Evolutionary conservation across 2,113 vertebrate genomes (phyloP), one percentile per base, ranked within the genome.

Genomic region (Caretta caretta): DNA sequence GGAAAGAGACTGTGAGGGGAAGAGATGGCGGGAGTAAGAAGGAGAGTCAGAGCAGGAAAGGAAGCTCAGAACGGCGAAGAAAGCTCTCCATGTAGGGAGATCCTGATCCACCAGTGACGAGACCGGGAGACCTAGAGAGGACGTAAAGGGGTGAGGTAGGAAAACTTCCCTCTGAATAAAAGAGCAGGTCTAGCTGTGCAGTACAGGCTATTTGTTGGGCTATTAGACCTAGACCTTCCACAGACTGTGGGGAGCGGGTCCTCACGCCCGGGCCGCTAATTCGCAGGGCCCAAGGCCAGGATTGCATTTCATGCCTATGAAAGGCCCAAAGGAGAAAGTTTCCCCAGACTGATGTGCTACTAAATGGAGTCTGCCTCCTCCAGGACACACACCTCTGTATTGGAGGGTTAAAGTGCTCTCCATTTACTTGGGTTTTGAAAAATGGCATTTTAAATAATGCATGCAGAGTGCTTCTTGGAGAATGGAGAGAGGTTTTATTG

Each of bases 391-490:
- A 7, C 1, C 0, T 89, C 82, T 49, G 19, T 0, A 0, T n/a
- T 8, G 53, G 29, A 8, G 54, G n/a, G 35, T 6, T 65, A 38
- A 62, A 31, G 80, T 22, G 80, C 75, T 65, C 46, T 31, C 20
- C 46, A 46, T 54, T 59, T 25, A 9, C 29, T 56, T 42, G 19
- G 5, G 42, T 46, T 90, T 78, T 84, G 49, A 49, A 50, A 24
- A 48, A 31, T 76, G 29, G 46, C 65, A 22, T 76, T 57, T 76
- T 83, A 46, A 83, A 72, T 89, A 62, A 90, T 84, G 53, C 46
- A 83, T 89, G 80, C 88, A 83, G 38, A 56, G 65, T 62, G 82
- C 82, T 78, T 90, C 84, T n/a, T 79, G 46, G 54, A 35, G 48
- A 90, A 62, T 38, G 35, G 59, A n/a, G 59, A n/a, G 35, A 27